Base-by-base conservation (phyloP, 2,888 invertebrate species). In the Torymus auratus region DNA sequence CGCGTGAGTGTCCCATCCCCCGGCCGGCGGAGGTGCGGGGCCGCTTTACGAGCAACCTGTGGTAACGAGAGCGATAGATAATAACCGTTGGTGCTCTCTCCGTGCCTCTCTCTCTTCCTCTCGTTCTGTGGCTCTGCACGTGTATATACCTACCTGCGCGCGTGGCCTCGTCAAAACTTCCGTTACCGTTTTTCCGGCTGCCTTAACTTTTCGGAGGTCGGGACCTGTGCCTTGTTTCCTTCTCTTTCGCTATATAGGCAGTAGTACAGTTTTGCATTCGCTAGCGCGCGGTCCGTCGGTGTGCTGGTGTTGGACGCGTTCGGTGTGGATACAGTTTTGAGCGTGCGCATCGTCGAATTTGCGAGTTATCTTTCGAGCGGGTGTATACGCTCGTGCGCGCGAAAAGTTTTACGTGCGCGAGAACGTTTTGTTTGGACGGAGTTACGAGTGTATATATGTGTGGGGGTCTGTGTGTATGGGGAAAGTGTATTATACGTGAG, bases 61-160 rank as follows among this genome's bases (percentile, higher is more conserved):
- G 91, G 91, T 91, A 91, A 91, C 91, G 90, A 91, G 90, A 91
- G 89, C 90, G 91, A 91, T 91, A 90, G 91, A 91, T 91, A 91
- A 91, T 91, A 91, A 91, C 90, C 88, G 90, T 88, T 89, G 86
- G 88, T 72, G 81, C 75, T 23, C 80, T 23, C 80, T 75, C 71
- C 52, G 60, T 20, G 53, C 69, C 17, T 23, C 52, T 15, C 60
- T 28, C 53, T 68, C 58, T 60, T 53, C 7, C 62, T 14, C 53
- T 80, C 65, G 56, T 70, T 64, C 71, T 65, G 41, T 53, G 69
- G 17, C 81, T 64, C 78, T 41, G 5, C 71, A 58, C 76, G 28
- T 53, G 15, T 73, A 53, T 74, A 23, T 17, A 23, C 28, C 71
- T 23, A 14, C 64, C 17, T 53, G 5, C 20, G 70, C 76, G 64